Evolutionary conservation across 2,888 invertebrate genomes (phyloP).

Genomic region (Panzeria rudis): DNA sequence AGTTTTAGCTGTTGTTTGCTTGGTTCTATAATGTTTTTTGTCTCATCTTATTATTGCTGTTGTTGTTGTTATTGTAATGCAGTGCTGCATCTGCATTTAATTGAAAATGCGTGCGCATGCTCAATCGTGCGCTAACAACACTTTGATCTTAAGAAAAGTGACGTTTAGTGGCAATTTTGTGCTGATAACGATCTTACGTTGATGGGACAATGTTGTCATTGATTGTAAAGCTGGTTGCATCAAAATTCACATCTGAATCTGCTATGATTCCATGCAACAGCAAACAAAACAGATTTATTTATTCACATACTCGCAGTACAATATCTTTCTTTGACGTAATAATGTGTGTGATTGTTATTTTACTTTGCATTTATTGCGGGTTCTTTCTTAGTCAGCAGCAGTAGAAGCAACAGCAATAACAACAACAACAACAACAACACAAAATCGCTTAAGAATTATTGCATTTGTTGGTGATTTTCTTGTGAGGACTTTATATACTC

Average conservation of each 20-base stretch:
- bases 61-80: constrained; percentile 52
- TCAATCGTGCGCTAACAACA: constrained; percentile 81
- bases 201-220: constrained; percentile 83
- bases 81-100: constrained; percentile 72
- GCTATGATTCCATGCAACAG: constrained; percentile 36
- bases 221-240: constrained; percentile 77
- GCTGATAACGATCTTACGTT: constrained; percentile 81
- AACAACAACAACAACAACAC: background rate
- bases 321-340: constrained; percentile 41
- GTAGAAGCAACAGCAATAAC: constrained; percentile 3
- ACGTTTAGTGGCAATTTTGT: constrained; percentile 83
- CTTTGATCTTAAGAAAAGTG: constrained; percentile 83
- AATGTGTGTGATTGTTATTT: constrained; percentile 56
- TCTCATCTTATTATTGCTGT: constrained; percentile 22
- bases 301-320: constrained; percentile 44
- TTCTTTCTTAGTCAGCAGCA: constrained; percentile 41
- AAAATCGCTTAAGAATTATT: constrained; percentile 59
- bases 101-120: constrained; percentile 75
- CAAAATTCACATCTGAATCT: constrained; percentile 59
- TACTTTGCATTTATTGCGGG: constrained; percentile 66
- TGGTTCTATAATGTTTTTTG: constrained; percentile 13
- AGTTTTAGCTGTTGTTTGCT: constrained; percentile 29
- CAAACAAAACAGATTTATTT: constrained; percentile 50
- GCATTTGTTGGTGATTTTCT: constrained; percentile 67
- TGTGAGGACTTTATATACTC: constrained; percentile 67